phyloP scores from a whole-genome alignment of 1,140 invertebrate species.

The Habropoda laboriosa region DNA sequence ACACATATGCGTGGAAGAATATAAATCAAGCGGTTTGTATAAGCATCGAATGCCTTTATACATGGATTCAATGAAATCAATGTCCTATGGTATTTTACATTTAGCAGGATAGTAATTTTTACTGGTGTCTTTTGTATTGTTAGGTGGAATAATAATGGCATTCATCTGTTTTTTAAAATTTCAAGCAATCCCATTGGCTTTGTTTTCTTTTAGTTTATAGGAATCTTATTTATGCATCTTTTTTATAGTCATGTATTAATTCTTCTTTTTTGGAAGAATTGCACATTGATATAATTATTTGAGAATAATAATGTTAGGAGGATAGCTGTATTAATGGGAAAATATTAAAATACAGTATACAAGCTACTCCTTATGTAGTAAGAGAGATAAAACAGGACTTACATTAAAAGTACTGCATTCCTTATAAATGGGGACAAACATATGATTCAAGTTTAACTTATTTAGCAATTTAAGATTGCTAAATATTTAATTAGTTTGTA shows the following conservation, averaged over 20 bases:
- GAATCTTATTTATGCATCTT: conserved; percentile 3
- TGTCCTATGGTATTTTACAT: background rate
- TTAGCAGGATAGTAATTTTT: background rate
- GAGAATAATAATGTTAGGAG: background rate
- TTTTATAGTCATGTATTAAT: background rate
- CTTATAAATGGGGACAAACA: background rate
- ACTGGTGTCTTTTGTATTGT: background rate
- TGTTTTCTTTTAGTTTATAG: conserved; percentile 15
- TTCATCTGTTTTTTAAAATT: background rate
- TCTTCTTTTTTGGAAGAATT: background rate
- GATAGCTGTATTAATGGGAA: background rate
- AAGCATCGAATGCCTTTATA: background rate
- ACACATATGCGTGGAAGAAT: background rate
- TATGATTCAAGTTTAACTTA: background rate
- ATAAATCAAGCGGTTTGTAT: background rate
- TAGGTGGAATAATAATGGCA: conserved; percentile 10
- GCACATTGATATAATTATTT: background rate
- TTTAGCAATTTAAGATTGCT: background rate
- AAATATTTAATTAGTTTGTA: background rate
- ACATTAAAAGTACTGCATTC: background rate
- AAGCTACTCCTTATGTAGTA: too few species aligned
- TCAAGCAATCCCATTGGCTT: conserved; percentile 9
- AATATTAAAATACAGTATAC: background rate
- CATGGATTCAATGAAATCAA: background rate
- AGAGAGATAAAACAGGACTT: background rate